Evolutionary conservation across 2,888 invertebrate genomes (phyloP).

Genomic region (Eupithecia insigniata): DNA sequence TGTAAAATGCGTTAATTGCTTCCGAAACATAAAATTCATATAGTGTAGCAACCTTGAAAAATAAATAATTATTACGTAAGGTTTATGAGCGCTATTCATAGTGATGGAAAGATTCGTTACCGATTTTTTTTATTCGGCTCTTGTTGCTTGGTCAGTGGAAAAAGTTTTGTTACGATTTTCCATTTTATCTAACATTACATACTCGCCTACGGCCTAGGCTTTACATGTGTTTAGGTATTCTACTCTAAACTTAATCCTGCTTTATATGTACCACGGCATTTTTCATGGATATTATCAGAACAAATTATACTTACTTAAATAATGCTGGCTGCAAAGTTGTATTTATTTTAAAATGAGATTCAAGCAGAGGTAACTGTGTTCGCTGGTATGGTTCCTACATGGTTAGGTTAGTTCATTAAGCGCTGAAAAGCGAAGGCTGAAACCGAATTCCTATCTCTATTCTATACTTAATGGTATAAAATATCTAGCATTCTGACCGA

Average conservation of each 20-base stretch:
- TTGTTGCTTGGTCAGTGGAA: neutral
- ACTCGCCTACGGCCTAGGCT: neutral
- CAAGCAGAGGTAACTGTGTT: too few species aligned
- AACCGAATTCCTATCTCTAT: too few species aligned
- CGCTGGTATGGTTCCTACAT: neutral
- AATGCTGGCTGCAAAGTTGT: too few species aligned
- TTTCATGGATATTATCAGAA: neutral
- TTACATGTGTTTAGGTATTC: neutral
- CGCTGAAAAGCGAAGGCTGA: too few species aligned
- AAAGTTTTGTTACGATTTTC: neutral
- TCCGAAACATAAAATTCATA: constrained; percentile 47
- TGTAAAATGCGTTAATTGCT: constrained; percentile 45
- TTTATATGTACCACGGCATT: too few species aligned
- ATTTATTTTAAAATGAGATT: too few species aligned
- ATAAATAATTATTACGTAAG: constrained; percentile 46
- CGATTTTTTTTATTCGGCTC: constrained; percentile 4
- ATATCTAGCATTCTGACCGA: neutral
- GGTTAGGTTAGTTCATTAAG: neutral
- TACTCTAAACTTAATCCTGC: neutral
- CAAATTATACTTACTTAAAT: neutral
- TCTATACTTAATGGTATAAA: too few species aligned
- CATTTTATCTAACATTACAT: neutral
- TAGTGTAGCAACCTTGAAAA: constrained; percentile 43
- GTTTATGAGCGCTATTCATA: constrained; percentile 12
- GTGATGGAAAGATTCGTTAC: constrained; percentile 10